A percentile compares a stretch with the other conserved stretches of the same genome.
Evolutionary conservation across 2,797 vertebrate species (phyloP).

Genomic region (Chaunax sp.): DNA sequence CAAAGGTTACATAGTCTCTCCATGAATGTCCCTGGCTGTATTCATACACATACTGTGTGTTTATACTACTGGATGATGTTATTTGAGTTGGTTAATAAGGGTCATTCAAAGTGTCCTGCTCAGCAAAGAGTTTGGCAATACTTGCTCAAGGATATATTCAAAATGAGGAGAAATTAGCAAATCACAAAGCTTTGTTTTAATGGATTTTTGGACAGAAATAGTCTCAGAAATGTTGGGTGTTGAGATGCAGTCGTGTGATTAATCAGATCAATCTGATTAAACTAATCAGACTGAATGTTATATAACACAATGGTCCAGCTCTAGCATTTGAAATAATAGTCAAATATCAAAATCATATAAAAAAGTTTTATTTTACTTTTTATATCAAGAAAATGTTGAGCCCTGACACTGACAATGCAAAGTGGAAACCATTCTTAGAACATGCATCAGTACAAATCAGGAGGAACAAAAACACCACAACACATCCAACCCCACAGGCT

Average conservation of each 20-base stretch:
- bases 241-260: too few species aligned
- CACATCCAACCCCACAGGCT: slow-evolving; percentile 44
- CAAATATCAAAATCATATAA: slow-evolving; percentile 55
- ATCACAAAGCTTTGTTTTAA: slow-evolving; percentile 3
- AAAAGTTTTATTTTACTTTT: slow-evolving; percentile 60
- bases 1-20: neutral
- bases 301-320: neutral
- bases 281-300: too few species aligned
- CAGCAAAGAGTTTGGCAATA: slow-evolving; percentile 73
- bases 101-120: slow-evolving; percentile 43
- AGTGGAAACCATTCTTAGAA: slow-evolving; percentile 29
- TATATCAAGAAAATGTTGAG: slow-evolving; percentile 29
- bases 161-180: slow-evolving; percentile 4
- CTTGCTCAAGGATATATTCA: slow-evolving; percentile 19
- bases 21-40: slow-evolving; percentile 33
- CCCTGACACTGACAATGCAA: slow-evolving; percentile 41
- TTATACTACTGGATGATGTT: slow-evolving; percentile 9
- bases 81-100: slow-evolving; percentile 47
- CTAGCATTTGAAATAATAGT: slow-evolving; percentile 42
- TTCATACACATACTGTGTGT: slow-evolving; percentile 24
- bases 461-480: slow-evolving; percentile 26
- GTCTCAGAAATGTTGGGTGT: neutral
- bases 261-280: too few species aligned
- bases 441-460: slow-evolving; percentile 44
- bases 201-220: neutral